A percentile compares a stretch with the other conserved stretches of the same genome.
Evolutionary conservation across 2,113 vertebrate genomes (phyloP).

Genomic region (Eonycteris spelaea): DNA sequence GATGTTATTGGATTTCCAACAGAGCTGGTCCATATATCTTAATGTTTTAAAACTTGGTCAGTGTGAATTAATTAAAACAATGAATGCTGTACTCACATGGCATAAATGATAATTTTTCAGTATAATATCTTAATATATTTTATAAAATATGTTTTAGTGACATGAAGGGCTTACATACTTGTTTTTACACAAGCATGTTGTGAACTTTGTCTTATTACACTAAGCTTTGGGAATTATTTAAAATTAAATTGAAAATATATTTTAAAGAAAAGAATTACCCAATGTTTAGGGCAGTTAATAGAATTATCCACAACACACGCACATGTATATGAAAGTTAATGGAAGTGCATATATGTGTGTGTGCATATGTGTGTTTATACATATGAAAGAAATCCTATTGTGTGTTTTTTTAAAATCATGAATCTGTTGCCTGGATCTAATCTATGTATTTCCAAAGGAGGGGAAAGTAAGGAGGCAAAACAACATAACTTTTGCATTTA

Average conservation of each 20-base stretch:
- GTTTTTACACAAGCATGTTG: background rate
- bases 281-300: background rate
- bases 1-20: slow-evolving; percentile 1
- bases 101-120: background rate
- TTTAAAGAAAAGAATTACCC: background rate
- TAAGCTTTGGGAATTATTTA: background rate
- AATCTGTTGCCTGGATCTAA: background rate
- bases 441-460: background rate
- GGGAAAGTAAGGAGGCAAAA: background rate
- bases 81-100: background rate
- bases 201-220: background rate
- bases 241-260: background rate
- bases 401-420: background rate
- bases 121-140: background rate
- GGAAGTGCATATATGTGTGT: background rate
- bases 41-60: slow-evolving; percentile 30
- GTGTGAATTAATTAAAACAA: slow-evolving; percentile 35
- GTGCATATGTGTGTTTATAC: background rate
- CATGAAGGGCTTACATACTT: background rate
- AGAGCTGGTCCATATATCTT: background rate
- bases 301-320: background rate
- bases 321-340: background rate
- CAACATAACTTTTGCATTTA: background rate
- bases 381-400: background rate
- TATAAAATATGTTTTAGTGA: background rate